These are phyloP conservation scores for Sinosuthora webbiana DNA, from an alignment of 2,113 vertebrate genomes.

Conservation along the genomic window DNA sequence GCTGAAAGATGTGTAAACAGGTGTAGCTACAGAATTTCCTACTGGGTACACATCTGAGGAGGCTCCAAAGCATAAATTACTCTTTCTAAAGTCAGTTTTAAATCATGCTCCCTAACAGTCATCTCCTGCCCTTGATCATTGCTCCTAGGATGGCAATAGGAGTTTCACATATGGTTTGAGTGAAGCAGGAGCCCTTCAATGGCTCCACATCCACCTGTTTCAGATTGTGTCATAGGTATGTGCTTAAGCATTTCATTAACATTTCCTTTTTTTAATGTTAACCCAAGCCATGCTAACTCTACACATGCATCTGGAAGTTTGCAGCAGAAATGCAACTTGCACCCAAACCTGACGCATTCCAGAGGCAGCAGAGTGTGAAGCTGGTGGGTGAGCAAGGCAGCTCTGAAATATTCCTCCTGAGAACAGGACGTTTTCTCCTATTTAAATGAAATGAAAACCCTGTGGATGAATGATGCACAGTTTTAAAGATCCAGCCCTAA, in stretches of 20 bases:
- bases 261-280: not conserved
- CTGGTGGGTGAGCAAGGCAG: not conserved
- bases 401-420: not conserved
- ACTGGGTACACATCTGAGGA: constrained; percentile 63
- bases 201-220: constrained; percentile 55
- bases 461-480: accelerated
- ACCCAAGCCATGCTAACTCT: not conserved
- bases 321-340: not conserved
- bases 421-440: not conserved
- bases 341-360: not conserved
- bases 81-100: constrained; percentile 59
- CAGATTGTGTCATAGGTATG: constrained; percentile 58
- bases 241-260: constrained; percentile 52
- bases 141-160: constrained; percentile 32
- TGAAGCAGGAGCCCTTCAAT: constrained; percentile 34
- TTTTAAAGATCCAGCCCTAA: not conserved
- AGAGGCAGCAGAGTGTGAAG: not conserved
- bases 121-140: constrained; percentile 52
- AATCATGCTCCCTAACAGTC: constrained; percentile 51
- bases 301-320: not conserved
- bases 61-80: constrained; percentile 50
- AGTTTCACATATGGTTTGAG: constrained; percentile 61
- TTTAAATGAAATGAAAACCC: not conserved
- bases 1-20: constrained; percentile 52
- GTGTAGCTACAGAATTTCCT: constrained; percentile 58